phyloP scores from a whole-genome alignment of 2,113 vertebrate species.

The Fukomys damarensis region DNA sequence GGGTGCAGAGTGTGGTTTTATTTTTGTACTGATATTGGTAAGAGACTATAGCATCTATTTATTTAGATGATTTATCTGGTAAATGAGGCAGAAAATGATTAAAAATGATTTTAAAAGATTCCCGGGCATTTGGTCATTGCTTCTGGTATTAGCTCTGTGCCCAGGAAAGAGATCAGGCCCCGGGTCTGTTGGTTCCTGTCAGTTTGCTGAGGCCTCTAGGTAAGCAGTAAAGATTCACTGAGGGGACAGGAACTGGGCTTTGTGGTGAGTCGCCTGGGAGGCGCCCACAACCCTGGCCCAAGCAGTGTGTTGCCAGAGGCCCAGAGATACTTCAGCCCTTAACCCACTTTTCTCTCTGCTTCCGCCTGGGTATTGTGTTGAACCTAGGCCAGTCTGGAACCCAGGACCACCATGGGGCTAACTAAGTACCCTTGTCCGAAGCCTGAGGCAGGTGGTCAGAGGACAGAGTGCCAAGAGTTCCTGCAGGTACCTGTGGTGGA shows the following conservation, averaged over 20 bases:
- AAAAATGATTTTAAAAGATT: slow-evolving; percentile 81
- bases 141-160: not conserved
- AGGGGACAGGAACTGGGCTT: not conserved
- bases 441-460: not conserved
- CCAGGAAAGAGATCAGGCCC: rapidly evolving
- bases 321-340: not conserved
- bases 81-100: slow-evolving; percentile 88
- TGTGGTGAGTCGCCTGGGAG: rapidly evolving
- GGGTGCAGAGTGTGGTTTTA: slow-evolving; percentile 86
- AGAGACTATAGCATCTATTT: slow-evolving; percentile 91
- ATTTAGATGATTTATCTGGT: slow-evolving; percentile 92
- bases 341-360: no score
- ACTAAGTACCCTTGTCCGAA: not conserved
- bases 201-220: not conserved
- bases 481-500: rapidly evolving
- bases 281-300: rapidly evolving
- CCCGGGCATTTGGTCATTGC: not conserved
- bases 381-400: not conserved
- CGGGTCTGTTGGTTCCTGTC: not conserved
- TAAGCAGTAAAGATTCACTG: not conserved
- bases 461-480: no score
- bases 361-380: not conserved
- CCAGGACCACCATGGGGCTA: rapidly evolving
- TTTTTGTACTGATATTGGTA: slow-evolving; percentile 90
- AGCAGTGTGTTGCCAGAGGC: not conserved